Evolutionary conservation across 2,888 invertebrate genomes (phyloP), one percentile per base, ranked within the genome.

Genomic region (Pterobdella sp.): DNA sequence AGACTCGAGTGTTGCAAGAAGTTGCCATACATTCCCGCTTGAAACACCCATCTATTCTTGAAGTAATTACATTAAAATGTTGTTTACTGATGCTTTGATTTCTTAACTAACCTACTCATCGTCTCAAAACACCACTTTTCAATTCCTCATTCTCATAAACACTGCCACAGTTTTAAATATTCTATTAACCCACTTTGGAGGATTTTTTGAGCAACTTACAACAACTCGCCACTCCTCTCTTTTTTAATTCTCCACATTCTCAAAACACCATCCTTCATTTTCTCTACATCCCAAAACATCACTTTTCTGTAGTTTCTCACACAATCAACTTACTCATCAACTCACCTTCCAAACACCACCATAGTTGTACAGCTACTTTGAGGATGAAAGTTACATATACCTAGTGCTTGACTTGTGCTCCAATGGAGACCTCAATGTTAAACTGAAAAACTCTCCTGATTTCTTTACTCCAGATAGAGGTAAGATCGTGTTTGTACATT

Each of bases 381-480:
- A 95, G 85, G 94, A 95, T 86, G 87, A 86, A 73, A 89, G 91
- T 81, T 92, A 92, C 86, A 94, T 95, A 56, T 96, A 95, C 85
- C 87, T 96, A 80, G 90, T 96, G 56, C 86, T 96, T 81, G 95
- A 96, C 85, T 85, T 94, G 78, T 95, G 95, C 80, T 90, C 91
- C 79, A 92, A 92, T 85, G 94, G 94, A 69, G 94, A 94, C 83
- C 84, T 96, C 75, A 91, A 93, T 78, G 88, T 90, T 79, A 93
- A 90, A 82, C 87, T 95, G 80, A 91, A 90, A 83, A 87, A 80
- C 72, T 82, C 79, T 74, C 80, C 81, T 2, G 10, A 7, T 7
- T 63, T 63, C 63, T 81, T 88, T n/a, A 79, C 84, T 1, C 88
- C 88, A 81, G 83, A 85, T 77, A 86, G 87, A 82, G 87, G 88